These are phyloP conservation scores for Ambastaia sidthimunki DNA, from an alignment of 2,797 vertebrate genomes.

Conservation along the genomic window DNA sequence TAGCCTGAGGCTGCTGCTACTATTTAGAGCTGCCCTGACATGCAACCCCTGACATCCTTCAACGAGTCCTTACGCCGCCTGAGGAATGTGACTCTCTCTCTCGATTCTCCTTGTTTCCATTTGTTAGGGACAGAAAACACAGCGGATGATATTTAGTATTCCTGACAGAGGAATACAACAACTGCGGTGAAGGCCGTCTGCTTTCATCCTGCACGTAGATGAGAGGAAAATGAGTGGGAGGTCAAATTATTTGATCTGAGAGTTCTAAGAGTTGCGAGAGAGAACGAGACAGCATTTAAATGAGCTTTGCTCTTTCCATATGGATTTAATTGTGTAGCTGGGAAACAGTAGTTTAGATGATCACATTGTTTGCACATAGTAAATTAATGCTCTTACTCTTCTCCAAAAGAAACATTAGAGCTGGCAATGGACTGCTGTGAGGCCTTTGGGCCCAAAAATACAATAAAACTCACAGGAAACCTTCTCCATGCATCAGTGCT, in stretches of 20 bases:
- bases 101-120: constrained; percentile 32
- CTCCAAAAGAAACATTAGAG: constrained; percentile 56
- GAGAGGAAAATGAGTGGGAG: constrained; percentile 24
- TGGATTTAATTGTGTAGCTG: constrained; percentile 54
- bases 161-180: constrained; percentile 26
- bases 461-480: constrained; percentile 47
- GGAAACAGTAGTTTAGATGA: constrained; percentile 59
- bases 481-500: constrained; percentile 31
- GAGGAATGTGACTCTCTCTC: constrained; percentile 21
- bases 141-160: constrained; percentile 32
- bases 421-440: constrained; percentile 31
- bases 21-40: constrained; percentile 24
- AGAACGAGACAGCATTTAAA: constrained; percentile 30
- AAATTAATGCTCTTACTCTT: constrained; percentile 46
- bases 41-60: constrained; percentile 46
- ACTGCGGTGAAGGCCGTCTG: constrained; percentile 21
- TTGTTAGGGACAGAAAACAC: constrained; percentile 22
- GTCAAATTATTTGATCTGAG: constrained; percentile 38
- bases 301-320: constrained; percentile 48
- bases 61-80: constrained; percentile 12
- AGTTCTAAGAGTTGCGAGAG: constrained; percentile 37
- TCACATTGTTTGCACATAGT: constrained; percentile 55
- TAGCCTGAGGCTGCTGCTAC: constrained; percentile 44
- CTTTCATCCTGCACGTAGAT: constrained; percentile 22
- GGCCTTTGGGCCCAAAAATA: constrained; percentile 37